Base-by-base conservation (phyloP, 2,888 invertebrate species). In the Galerucella calmariensis region DNA sequence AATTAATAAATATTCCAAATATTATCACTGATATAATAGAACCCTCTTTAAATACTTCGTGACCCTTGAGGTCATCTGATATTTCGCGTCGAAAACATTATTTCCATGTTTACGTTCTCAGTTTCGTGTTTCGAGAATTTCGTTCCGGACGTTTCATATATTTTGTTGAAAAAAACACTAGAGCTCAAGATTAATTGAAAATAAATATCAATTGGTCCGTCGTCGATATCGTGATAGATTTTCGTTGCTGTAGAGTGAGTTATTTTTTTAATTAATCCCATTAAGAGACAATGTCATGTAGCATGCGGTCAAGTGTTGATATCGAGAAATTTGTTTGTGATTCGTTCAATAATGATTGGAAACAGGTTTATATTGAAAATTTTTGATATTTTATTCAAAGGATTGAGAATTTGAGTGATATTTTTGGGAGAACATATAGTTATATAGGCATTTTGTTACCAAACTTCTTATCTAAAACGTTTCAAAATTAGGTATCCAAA, bases 51-150 rank as follows among this genome's bases (percentile, higher is more conserved):
- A 75, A 76, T 59, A 71, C 56, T 71, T 56, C 53, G 46, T 76
- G 71, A 76, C 76, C 75, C 44, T n/a, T 48, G 10, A 63, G 76
- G 76, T 76, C 76, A 76, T 67, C 73, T 70, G 73, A 76, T 73
- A 71, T 63, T 68, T 72, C 72, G 70, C 76, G 71, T 63, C 58
- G 68, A 59, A 68, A 65, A 56, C 56, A 65, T 62, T 63, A 63
- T 73, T 76, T 66, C 65, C 53, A 73, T 68, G 68, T 69, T 73
- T 73, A 63, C 44, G 51, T 59, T 69, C 46, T 44, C 68, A 68
- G 59, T 63, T 70, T 70, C 20, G 27, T 27, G 51, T 70, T 63
- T 63, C 63, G 70, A 51, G 48, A 63, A 70, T n/a, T 63, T 70
- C 8, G 44, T 53, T 12, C 35, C 14, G 58, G 12, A 61, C 56